Percentiles rank a stretch among this genome's conserved stretches.
phyloP scores from a whole-genome alignment of 2,797 vertebrate genomes.

The Huso huso region DNA sequence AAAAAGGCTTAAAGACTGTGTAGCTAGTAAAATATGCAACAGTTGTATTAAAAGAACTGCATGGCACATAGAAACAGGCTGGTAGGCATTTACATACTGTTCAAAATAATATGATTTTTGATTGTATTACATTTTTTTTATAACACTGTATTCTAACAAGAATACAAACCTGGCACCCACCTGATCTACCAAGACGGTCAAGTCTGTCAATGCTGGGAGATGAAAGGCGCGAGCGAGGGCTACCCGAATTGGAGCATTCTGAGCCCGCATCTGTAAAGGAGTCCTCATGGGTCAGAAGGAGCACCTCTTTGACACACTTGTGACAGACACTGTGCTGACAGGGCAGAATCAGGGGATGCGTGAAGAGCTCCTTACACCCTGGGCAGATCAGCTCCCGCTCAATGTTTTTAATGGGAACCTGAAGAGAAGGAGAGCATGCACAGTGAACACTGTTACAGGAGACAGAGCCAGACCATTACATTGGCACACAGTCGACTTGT shows the following conservation, averaged over 20 bases:
- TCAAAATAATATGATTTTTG: too few relatives aligned
- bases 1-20: too few relatives aligned
- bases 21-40: too few relatives aligned
- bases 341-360: constrained; percentile 89
- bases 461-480: too few relatives aligned
- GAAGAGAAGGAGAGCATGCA: constrained; percentile 11
- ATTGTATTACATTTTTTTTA: too few relatives aligned
- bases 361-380: constrained; percentile 92
- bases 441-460: too few relatives aligned
- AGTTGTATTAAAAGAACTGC: too few relatives aligned
- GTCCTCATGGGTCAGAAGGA: constrained; percentile 80
- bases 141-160: too few relatives aligned
- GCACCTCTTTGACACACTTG: constrained; percentile 88
- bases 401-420: constrained; percentile 91
- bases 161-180: constrained; percentile 50
- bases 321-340: constrained; percentile 96
- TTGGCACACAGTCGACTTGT: too few relatives aligned
- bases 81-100: too few relatives aligned
- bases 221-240: constrained; percentile 72
- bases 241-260: constrained; percentile 83
- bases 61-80: too few relatives aligned
- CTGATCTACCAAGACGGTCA: constrained; percentile 82
- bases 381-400: constrained; percentile 95
- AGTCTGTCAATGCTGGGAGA: constrained; percentile 87
- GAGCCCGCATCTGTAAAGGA: constrained; percentile 78